A percentile compares a stretch with the other conserved stretches of the same genome.
Evolutionary conservation across 2,113 vertebrate genomes (phyloP).

Genomic region (Numida meleagris): DNA sequence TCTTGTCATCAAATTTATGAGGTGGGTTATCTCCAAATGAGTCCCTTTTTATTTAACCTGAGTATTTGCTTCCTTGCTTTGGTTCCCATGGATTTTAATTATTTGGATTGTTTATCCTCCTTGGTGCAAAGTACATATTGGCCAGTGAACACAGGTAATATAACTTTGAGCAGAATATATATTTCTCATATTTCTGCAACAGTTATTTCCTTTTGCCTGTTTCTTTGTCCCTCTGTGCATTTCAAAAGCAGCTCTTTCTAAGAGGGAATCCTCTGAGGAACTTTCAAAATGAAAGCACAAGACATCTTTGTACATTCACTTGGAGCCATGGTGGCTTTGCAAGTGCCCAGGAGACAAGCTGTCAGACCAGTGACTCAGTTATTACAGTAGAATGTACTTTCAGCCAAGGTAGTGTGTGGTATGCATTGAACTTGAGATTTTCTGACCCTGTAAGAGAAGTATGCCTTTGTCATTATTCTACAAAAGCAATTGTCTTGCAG

Average conservation of each 20-base stretch:
- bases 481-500: background rate
- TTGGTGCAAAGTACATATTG: background rate
- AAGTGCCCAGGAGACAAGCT: background rate
- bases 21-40: background rate
- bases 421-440: background rate
- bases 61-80: background rate
- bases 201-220: background rate
- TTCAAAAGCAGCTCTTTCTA: background rate
- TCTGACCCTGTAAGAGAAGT: background rate
- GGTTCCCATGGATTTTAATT: background rate
- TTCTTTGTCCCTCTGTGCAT: background rate
- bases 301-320: background rate
- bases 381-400: background rate
- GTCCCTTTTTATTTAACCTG: background rate
- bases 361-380: background rate
- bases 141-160: background rate
- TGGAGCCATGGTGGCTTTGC: background rate
- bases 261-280: background rate
- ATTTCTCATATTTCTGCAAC: background rate
- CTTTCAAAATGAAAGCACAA: background rate
- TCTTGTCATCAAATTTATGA: background rate
- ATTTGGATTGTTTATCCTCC: background rate
- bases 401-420: background rate
- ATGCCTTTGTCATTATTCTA: background rate
- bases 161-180: background rate